These are phyloP conservation scores for Motacilla tschutschensis DNA, from an alignment of 2,113 vertebrate species.

Conservation along the genomic window DNA sequence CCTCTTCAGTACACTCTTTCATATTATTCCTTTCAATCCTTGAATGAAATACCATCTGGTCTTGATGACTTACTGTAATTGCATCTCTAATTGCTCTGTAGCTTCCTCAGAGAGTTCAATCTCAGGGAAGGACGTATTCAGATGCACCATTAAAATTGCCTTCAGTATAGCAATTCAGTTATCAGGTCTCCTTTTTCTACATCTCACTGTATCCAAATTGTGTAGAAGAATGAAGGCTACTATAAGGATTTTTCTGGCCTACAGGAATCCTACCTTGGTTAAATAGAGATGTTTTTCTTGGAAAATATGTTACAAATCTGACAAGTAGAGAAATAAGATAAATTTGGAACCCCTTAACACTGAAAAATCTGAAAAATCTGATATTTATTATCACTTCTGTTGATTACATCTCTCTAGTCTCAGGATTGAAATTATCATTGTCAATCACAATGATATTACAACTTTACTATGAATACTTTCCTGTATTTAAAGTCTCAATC, in stretches of 20 bases:
- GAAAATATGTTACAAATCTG: not conserved
- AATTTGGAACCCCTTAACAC: not conserved
- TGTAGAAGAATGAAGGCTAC: not conserved
- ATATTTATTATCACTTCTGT: not conserved
- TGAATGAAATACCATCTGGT: slow-evolving; percentile 65
- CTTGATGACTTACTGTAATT: slow-evolving; percentile 60
- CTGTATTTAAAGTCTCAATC: not conserved
- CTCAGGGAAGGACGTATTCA: slow-evolving; percentile 12
- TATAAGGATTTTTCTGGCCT: not conserved
- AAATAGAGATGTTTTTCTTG: not conserved
- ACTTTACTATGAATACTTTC: not conserved
- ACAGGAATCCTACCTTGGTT: not conserved
- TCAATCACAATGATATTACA: not conserved
- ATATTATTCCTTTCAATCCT: slow-evolving; percentile 38
- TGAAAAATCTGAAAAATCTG: not conserved
- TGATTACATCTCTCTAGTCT: not conserved
- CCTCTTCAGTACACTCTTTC: slow-evolving; percentile 34
- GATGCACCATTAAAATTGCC: slow-evolving; percentile 29
- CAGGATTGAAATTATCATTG: not conserved
- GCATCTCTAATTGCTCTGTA: slow-evolving; percentile 54
- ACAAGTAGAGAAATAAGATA: not conserved
- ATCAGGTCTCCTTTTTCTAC: not conserved
- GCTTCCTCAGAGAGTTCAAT: slow-evolving; percentile 55
- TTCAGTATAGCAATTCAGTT: slow-evolving; percentile 13
- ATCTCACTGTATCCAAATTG: not conserved